Evolutionary conservation across 2,888 invertebrate genomes (phyloP), one percentile per base, ranked within the genome.

Genomic region (Spisula solida): DNA sequence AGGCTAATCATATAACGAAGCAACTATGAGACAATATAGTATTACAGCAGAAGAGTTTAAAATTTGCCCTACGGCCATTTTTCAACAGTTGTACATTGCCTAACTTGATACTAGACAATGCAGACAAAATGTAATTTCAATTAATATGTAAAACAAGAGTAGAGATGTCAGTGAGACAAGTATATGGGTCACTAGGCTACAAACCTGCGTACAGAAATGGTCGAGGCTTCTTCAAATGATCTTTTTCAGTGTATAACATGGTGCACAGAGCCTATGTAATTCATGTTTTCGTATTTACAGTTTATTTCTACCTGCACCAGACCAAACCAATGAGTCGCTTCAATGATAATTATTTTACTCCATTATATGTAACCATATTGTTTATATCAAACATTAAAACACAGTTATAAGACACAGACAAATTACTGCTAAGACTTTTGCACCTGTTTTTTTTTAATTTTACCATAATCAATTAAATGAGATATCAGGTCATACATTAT

Each of bases 61-160:
- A 56, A 41, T 85, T 85, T 85, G 85, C 85, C 85, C 51, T 75
- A 41, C 18, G 41, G 85, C 51, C 55, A 56, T 79, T 85, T 83
- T 75, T 75, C 31, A 34, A 75, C 29, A 34, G 14, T 48, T 41
- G 79, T 79, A 79, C 78, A 31, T 47, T 55, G 18, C 79, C 80
- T 80, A 83, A 87, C 82, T 87, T 47, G 66, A 80, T 47, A 29
- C 78, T 20, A 83, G 60, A 87, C 87, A 87, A 87, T 87, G 83
- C 87, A 83, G 79, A 78, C 31, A 70, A 70, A 48, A 83, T 75
- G 75, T 83, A 48, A 83, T 83, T 83, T 83, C 83, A 83, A 83
- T 83, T 83, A 83, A 56, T 85, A 85, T 56, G 79, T 85, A 79
- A 85, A 55, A 79, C 85, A 29, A 56, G 31, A 16, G 18, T 14